Evolutionary conservation across 2,797 vertebrate genomes (phyloP).

Genomic region (Tympanoctomys barrerae): DNA sequence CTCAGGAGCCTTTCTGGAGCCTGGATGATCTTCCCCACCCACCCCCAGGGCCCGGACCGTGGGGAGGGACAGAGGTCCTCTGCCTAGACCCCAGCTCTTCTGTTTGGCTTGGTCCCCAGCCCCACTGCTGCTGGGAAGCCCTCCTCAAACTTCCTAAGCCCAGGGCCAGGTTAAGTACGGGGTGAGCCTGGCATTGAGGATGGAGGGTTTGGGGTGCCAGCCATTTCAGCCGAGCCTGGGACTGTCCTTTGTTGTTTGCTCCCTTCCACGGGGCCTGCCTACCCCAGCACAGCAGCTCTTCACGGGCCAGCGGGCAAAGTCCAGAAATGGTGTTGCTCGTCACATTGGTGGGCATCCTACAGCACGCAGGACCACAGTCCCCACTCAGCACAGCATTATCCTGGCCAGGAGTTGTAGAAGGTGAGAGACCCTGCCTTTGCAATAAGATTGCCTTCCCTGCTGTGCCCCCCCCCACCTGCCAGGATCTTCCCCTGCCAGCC

Average conservation of each 20-base stretch:
- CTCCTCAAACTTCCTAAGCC: not conserved
- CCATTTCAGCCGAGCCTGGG: not conserved
- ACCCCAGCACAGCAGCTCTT: not conserved
- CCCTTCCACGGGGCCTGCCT: not conserved
- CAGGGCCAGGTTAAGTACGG: constrained; percentile 9
- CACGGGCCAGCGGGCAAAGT: accelerated
- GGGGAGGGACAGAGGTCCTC: not conserved
- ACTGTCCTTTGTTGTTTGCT: not conserved
- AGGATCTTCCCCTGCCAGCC: not conserved
- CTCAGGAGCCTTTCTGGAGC: not conserved
- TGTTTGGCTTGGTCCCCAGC: constrained; percentile 55
- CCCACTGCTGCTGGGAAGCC: not conserved
- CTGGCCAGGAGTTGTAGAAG: not conserved
- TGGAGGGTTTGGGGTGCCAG: not conserved
- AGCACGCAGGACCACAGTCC: accelerated
- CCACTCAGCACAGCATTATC: not conserved
- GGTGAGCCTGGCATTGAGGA: not conserved
- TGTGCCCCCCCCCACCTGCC: not conserved
- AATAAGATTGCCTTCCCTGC: not conserved
- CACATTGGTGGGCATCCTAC: not conserved
- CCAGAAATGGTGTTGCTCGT: not conserved
- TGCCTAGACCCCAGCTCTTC: constrained; percentile 62
- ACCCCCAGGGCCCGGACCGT: not conserved
- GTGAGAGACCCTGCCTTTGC: not conserved
- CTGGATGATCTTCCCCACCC: not conserved